Conservation (phyloP, 2,888 invertebrate genomes). For the Hirtodrosophila cameraria region DNA sequence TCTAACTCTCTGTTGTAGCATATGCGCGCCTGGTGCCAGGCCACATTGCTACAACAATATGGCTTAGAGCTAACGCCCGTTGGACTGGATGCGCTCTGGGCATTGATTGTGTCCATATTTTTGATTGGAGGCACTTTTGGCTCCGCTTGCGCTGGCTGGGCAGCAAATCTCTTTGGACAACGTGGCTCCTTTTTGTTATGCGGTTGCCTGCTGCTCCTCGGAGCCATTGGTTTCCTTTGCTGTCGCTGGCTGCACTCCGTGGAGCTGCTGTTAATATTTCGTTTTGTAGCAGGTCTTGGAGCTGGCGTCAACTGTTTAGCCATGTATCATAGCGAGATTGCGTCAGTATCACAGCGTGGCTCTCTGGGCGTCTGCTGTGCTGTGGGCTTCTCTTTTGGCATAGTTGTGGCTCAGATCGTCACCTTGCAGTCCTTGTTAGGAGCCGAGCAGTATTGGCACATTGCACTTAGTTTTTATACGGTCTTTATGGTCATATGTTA, state of each 20-base stretch:
- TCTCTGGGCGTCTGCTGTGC: conserved; percentile 90
- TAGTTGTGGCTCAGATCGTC: conserved; percentile 81
- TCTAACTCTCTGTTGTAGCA: conserved; percentile 83
- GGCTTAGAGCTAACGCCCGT: conserved; percentile 84
- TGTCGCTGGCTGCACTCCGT: conserved; percentile 89
- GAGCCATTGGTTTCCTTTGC: conserved; percentile 86
- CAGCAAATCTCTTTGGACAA: conserved; percentile 89
- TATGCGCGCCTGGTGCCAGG: conserved; percentile 89
- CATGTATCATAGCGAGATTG: conserved; percentile 95
- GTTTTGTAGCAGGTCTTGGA: conserved; percentile 90
- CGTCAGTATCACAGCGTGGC: conserved; percentile 90
- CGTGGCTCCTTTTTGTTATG: conserved; percentile 55
- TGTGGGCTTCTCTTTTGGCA: conserved; percentile 83
- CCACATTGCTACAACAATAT: conserved; percentile 87
- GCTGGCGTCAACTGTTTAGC: conserved; percentile 93
- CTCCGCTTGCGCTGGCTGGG: conserved; percentile 90
- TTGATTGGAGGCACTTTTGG: conserved; percentile 94
- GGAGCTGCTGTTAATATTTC: conserved; percentile 90
- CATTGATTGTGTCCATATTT: conserved; percentile 93
- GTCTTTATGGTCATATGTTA: conserved; percentile 88
- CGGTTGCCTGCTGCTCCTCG: conserved; percentile 39
- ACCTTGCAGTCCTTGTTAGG: conserved; percentile 84
- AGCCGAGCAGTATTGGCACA: conserved; percentile 89
- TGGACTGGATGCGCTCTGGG: conserved; percentile 89
- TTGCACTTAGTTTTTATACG: conserved; percentile 89